Conservation (phyloP, 1,140 invertebrate genomes). For the Zaprionus taronus region DNA sequence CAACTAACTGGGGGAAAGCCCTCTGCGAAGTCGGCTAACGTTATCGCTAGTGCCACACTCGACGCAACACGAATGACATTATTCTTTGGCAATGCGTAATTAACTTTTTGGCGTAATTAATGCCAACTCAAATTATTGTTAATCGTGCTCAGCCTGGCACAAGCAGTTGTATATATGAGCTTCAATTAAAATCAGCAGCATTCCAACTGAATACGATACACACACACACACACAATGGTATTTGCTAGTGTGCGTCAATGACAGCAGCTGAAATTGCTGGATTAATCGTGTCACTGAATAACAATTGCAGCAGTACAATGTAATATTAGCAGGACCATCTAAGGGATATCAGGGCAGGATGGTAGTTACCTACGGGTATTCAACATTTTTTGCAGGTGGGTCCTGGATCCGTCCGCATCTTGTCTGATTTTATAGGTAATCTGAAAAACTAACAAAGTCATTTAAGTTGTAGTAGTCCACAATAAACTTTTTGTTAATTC, state of each 20-base stretch:
- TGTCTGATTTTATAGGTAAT: too few species aligned
- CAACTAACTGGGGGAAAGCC: not conserved
- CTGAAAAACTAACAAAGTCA: too few species aligned
- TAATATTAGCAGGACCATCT: not conserved
- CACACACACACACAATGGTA: not conserved
- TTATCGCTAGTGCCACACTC: constrained; percentile 36
- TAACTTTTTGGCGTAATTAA: constrained; percentile 84
- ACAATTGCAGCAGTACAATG: not conserved
- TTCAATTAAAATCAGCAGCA: constrained; percentile 81
- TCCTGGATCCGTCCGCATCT: too few species aligned
- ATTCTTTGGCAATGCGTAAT: constrained; percentile 70
- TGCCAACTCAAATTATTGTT: constrained; percentile 84
- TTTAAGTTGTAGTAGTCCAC: too few species aligned
- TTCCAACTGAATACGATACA: constrained; percentile 33
- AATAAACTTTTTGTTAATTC: too few species aligned
- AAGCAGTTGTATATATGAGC: constrained; percentile 75
- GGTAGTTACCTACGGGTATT: too few species aligned
- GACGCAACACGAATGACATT: constrained; percentile 41
- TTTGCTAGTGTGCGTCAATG: not conserved
- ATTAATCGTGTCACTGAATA: not conserved
- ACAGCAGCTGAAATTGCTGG: not conserved
- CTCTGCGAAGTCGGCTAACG: not conserved
- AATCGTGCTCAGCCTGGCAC: constrained; percentile 79
- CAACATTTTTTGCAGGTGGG: too few species aligned
- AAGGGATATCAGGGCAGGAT: too few species aligned